Conservation (phyloP, 2,888 invertebrate genomes). For the Seira ritae region DNA sequence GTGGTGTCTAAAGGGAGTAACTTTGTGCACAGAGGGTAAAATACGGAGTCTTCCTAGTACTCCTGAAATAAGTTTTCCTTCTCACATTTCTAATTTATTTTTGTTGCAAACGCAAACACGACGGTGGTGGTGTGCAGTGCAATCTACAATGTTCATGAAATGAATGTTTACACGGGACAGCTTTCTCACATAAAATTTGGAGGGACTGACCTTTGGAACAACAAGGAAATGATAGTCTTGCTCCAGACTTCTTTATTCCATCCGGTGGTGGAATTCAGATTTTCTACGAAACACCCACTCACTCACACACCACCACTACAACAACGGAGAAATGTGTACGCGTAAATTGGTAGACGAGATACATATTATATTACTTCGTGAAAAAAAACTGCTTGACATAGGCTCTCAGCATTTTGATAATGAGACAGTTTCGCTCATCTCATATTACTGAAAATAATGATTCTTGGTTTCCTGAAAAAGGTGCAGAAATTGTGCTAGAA, state of each 20-base stretch:
- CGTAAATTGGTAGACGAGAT: too few relatives aligned
- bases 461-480: background rate
- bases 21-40: background rate
- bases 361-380: too few relatives aligned
- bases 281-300: too few relatives aligned
- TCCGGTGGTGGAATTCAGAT: too few relatives aligned
- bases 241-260: too few relatives aligned
- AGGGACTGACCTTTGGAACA: background rate
- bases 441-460: constrained; percentile 8
- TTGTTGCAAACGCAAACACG: constrained; percentile 39
- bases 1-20: background rate
- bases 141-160: background rate
- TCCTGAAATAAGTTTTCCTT: constrained; percentile 28
- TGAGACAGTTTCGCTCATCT: constrained; percentile 3
- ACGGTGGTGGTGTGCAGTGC: too few relatives aligned
- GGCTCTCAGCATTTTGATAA: background rate
- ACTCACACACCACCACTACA: too few relatives aligned
- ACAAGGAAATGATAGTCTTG: too few relatives aligned
- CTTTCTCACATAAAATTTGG: background rate
- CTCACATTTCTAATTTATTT: constrained; percentile 56
- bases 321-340: too few relatives aligned
- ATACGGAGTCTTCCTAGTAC: background rate
- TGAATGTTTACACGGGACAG: constrained; percentile 1
- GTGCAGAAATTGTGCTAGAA: background rate
- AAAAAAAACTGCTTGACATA: background rate